Evolutionary conservation across 2,113 vertebrate species (phyloP).

Genomic region (Cisticola juncidis): DNA sequence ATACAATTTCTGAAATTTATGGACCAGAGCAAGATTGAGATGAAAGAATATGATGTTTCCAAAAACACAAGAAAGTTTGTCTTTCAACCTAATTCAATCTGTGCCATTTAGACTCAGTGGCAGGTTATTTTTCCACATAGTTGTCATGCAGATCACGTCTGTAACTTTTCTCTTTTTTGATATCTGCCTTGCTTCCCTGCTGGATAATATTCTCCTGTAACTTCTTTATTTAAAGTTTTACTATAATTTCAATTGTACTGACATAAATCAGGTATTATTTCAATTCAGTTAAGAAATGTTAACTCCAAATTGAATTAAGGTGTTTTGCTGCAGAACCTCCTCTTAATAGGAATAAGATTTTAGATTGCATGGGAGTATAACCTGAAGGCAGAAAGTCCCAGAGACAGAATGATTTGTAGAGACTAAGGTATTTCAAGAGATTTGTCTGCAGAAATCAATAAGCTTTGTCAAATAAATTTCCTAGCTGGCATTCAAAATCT

Average conservation of each 20-base stretch:
- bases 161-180: neutral
- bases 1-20: neutral
- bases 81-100: neutral
- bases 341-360: neutral
- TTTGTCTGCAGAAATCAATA: slow-evolving; percentile 27
- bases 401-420: neutral
- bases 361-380: neutral
- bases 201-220: neutral
- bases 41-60: neutral
- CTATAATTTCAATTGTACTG: neutral
- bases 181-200: neutral
- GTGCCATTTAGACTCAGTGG: neutral
- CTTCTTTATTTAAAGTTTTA: neutral
- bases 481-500: neutral
- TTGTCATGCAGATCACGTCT: neutral
- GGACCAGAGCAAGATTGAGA: neutral
- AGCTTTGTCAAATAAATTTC: slow-evolving; percentile 32
- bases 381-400: neutral
- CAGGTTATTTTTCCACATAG: neutral
- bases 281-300: neutral
- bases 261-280: neutral
- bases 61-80: neutral
- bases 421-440: neutral
- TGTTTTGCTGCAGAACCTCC: neutral
- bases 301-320: neutral